phyloP scores from a whole-genome alignment of 2,888 invertebrate species.

The Callinectes sapidus region DNA sequence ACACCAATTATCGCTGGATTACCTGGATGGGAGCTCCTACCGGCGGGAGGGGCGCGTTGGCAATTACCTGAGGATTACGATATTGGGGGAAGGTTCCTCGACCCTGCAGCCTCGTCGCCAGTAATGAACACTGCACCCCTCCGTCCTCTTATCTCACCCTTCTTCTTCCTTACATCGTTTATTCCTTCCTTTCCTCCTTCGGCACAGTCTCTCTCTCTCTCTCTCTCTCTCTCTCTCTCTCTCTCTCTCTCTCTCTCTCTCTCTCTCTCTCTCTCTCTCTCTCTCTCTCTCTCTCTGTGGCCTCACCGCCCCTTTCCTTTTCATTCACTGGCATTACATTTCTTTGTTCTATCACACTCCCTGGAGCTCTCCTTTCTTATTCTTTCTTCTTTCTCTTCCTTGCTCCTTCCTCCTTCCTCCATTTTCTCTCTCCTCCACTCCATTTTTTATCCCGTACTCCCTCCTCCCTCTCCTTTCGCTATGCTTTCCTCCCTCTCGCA shows the following conservation, averaged over 20 bases:
- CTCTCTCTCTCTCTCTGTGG: not conserved
- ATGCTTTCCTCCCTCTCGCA: not conserved
- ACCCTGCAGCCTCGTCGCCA: constrained; percentile 22
- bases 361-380: not conserved
- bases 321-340: not conserved
- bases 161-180: not conserved
- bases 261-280: not conserved
- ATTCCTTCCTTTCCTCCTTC: not conserved
- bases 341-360: constrained; percentile 3
- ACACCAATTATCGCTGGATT: constrained; percentile 63
- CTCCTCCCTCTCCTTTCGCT: not conserved
- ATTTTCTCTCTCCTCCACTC: not conserved
- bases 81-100: constrained; percentile 41
- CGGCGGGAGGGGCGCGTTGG: constrained; percentile 36
- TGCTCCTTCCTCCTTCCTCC: not conserved
- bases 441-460: not conserved
- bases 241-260: not conserved
- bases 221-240: not conserved
- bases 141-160: not conserved
- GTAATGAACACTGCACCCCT: constrained; percentile 47
- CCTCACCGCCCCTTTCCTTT: not conserved
- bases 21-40: constrained; percentile 53
- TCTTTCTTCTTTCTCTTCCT: not conserved
- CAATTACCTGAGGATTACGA: constrained; percentile 60
- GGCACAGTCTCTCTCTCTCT: not conserved